Percentiles rank a stretch among this genome's conserved stretches.
Evolutionary conservation across 2,888 invertebrate genomes (phyloP).

Genomic region (Neria commutata): DNA sequence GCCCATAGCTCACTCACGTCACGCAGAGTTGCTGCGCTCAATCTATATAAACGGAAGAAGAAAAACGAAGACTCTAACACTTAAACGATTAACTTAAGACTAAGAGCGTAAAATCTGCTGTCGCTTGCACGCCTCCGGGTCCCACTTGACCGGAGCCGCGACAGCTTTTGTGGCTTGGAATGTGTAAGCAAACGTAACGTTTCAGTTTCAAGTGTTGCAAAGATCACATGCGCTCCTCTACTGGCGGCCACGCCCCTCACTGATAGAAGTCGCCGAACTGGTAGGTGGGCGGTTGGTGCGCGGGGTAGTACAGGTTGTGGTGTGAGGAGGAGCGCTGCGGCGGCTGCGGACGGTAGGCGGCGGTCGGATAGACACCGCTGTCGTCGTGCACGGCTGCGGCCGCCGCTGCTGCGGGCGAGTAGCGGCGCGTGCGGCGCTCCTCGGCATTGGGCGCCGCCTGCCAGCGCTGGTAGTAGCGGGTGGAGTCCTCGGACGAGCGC

Average conservation of each 20-base stretch:
- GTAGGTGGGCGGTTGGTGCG: constrained; percentile 48
- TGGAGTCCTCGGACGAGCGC: constrained; percentile 54
- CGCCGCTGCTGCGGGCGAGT: constrained; percentile 37
- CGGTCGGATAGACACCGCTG: constrained; percentile 26
- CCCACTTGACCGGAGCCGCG: no score
- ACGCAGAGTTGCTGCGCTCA: no score
- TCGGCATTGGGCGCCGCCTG: constrained; percentile 52
- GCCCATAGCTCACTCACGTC: no score
- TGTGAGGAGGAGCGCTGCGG: constrained; percentile 66
- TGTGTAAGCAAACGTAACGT: neutral
- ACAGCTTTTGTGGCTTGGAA: neutral
- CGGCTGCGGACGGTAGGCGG: constrained; percentile 37
- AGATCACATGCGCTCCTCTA: neutral
- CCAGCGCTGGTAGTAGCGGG: constrained; percentile 49
- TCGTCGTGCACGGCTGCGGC: constrained; percentile 4
- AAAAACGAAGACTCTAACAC: no score
- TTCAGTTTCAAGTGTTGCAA: neutral
- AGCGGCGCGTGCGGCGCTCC: constrained; percentile 46
- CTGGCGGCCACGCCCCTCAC: constrained; percentile 3
- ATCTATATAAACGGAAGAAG: no score
- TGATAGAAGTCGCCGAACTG: constrained; percentile 63
- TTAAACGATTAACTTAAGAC: no score
- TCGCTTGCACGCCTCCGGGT: no score
- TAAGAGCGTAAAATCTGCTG: no score
- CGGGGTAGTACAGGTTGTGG: constrained; percentile 66